Conservation (phyloP, 2,888 invertebrate species). For the Cataglyphis rosenhaueri region DNA sequence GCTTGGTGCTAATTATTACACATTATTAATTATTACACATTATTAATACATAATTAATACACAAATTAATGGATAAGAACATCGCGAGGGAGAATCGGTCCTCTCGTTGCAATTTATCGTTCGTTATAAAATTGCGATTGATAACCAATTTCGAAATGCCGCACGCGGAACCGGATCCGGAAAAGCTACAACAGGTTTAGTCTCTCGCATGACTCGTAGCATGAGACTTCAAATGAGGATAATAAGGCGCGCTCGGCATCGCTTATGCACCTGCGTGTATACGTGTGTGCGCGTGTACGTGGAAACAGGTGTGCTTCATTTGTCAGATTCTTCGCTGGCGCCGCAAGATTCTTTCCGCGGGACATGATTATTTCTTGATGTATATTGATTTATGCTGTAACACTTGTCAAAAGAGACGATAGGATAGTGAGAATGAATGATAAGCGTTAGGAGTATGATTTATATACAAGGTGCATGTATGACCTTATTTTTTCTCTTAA, state of each 20-base stretch:
- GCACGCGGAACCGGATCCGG: conserved; percentile 46
- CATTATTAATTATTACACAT: conserved; percentile 1
- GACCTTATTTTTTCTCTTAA: neutral
- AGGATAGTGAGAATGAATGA: neutral
- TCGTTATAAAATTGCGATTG: conserved; percentile 45
- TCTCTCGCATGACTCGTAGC: conserved; percentile 38
- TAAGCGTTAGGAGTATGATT: neutral
- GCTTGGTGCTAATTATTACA: neutral
- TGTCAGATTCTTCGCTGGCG: conserved; percentile 28
- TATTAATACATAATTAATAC: too few relatives aligned
- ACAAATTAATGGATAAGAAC: neutral
- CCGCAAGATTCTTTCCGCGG: conserved; percentile 30
- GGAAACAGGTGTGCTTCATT: conserved; percentile 49
- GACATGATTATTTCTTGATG: conserved; percentile 27
- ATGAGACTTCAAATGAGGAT: conserved; percentile 43
- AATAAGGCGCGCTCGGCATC: conserved; percentile 37
- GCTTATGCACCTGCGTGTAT: neutral
- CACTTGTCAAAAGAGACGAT: neutral
- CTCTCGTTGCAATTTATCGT: neutral
- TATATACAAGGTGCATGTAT: neutral
- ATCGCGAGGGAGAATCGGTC: neutral
- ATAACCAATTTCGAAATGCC: conserved; percentile 27
- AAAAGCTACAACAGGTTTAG: conserved; percentile 52
- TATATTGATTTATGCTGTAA: conserved; percentile 39
- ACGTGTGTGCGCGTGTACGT: neutral